These are phyloP conservation scores for Cylindroiulus punctatus DNA, from an alignment of 2,888 invertebrate genomes.

Conservation along the genomic window DNA sequence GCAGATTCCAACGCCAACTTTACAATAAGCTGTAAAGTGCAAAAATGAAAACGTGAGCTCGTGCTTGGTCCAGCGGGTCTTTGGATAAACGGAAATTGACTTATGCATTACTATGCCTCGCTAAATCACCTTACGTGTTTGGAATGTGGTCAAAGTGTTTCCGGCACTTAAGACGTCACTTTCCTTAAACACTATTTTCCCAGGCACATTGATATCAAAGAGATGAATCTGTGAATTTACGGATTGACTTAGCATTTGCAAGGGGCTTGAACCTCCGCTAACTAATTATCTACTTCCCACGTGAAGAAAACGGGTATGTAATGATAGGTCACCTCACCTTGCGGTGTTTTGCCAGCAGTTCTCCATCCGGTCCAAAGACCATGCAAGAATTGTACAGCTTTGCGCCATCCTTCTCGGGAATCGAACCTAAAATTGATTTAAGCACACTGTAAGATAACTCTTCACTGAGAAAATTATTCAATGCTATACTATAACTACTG, in stretches of 20 bases:
- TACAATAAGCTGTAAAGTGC: conserved; percentile 70
- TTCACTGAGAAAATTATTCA: not conserved
- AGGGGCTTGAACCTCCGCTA: not conserved
- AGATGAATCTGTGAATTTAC: conserved; percentile 78
- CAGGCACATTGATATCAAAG: conserved; percentile 95
- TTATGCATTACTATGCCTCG: not conserved
- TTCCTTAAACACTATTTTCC: conserved; percentile 91
- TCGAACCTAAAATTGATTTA: conserved; percentile 71
- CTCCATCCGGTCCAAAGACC: conserved; percentile 82
- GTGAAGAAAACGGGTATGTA: not conserved
- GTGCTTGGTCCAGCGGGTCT: not conserved
- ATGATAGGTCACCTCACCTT: conserved; percentile 73
- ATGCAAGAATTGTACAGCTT: conserved; percentile 88
- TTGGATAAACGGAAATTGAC: not conserved
- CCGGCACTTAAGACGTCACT: conserved; percentile 86
- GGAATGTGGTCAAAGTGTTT: conserved; percentile 77
- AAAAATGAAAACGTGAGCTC: conserved; percentile 23
- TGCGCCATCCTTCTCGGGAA: conserved; percentile 79
- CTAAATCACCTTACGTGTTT: conserved; percentile 68
- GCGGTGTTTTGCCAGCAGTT: conserved; percentile 81
- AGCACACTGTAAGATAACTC: not conserved
- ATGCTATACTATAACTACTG: not conserved
- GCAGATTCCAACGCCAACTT: conserved; percentile 91
- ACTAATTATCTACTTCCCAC: not conserved
- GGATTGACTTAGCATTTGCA: conserved; percentile 32